A percentile compares a stretch with the other conserved stretches of the same genome.
These are phyloP conservation scores for Hylaeus volcanicus DNA, from an alignment of 1,140 invertebrate genomes.

Conservation along the genomic window DNA sequence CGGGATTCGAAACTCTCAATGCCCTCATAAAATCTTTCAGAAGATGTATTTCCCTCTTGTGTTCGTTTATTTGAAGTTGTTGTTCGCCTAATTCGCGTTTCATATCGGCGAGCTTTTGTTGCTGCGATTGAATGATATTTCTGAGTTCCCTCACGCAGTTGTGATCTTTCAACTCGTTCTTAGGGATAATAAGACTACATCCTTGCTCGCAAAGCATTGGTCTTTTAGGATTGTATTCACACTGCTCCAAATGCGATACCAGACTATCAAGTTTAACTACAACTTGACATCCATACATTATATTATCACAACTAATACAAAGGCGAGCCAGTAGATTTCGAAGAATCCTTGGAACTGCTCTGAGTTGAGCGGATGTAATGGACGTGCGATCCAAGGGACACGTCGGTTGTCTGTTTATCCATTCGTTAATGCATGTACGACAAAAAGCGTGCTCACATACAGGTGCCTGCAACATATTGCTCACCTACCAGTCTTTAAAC, in stretches of 20 bases:
- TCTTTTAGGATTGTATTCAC: constrained; percentile 96
- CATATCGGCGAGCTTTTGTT: constrained; percentile 91
- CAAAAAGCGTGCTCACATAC: constrained; percentile 98
- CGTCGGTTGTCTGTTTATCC: constrained; percentile 94
- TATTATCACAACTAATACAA: constrained; percentile 94
- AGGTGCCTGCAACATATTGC: constrained; percentile 87
- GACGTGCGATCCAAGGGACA: constrained; percentile 96
- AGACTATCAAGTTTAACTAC: constrained; percentile 93
- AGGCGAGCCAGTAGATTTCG: constrained; percentile 94
- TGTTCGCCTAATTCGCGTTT: constrained; percentile 93
- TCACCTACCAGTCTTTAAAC: constrained; percentile 70
- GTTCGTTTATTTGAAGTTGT: constrained; percentile 92
- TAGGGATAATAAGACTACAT: constrained; percentile 95
- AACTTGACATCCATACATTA: constrained; percentile 90
- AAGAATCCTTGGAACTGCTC: constrained; percentile 94
- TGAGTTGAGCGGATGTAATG: constrained; percentile 91
- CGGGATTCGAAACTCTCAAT: constrained; percentile 93
- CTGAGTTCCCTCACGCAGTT: constrained; percentile 95
- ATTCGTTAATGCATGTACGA: constrained; percentile 94
- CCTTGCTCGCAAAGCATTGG: constrained; percentile 95
- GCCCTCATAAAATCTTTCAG: constrained; percentile 96
- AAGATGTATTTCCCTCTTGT: constrained; percentile 92
- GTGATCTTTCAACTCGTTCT: constrained; percentile 96
- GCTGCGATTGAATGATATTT: constrained; percentile 91
- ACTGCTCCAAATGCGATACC: constrained; percentile 92